phyloP scores from a whole-genome alignment of 2,888 invertebrate species.

The Nomada goodeniana region DNA sequence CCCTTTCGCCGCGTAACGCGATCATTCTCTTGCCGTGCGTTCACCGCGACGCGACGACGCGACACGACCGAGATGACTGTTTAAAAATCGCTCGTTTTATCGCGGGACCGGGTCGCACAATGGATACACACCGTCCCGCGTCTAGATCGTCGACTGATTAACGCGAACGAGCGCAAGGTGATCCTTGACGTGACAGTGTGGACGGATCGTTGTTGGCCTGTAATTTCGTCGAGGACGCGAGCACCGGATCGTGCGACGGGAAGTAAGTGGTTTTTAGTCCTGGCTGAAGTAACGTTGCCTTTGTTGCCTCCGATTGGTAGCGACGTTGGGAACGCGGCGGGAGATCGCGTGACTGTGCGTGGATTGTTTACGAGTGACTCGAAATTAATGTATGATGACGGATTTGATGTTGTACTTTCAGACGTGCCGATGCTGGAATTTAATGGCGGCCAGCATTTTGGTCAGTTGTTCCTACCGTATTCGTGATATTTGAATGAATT shows the following conservation, averaged over 20 bases:
- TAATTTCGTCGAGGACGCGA: conserved; percentile 2
- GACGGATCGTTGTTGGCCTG: background rate
- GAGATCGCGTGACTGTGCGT: too few species aligned
- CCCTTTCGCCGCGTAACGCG: conserved; percentile 25
- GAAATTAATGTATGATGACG: too few species aligned
- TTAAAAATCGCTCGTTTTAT: conserved; percentile 39
- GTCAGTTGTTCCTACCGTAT: too few species aligned
- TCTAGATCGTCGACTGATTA: conserved; percentile 16
- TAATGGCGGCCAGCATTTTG: too few species aligned
- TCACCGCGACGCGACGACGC: conserved; percentile 16
- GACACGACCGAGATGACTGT: conserved; percentile 26
- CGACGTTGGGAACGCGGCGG: too few species aligned
- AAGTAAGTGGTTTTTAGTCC: background rate
- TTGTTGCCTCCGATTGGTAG: background rate
- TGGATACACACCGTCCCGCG: background rate
- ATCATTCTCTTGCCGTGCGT: conserved; percentile 41
- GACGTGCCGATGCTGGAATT: too few species aligned
- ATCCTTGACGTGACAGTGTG: background rate
- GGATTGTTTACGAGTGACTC: too few species aligned
- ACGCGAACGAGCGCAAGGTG: background rate
- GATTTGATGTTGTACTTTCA: too few species aligned
- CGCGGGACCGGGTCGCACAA: background rate
- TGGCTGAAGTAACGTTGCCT: background rate
- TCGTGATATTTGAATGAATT: too few species aligned
- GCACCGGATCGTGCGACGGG: background rate